These are phyloP conservation scores for Malthinus flaveolus DNA, from an alignment of 2,888 invertebrate species.

Conservation along the genomic window DNA sequence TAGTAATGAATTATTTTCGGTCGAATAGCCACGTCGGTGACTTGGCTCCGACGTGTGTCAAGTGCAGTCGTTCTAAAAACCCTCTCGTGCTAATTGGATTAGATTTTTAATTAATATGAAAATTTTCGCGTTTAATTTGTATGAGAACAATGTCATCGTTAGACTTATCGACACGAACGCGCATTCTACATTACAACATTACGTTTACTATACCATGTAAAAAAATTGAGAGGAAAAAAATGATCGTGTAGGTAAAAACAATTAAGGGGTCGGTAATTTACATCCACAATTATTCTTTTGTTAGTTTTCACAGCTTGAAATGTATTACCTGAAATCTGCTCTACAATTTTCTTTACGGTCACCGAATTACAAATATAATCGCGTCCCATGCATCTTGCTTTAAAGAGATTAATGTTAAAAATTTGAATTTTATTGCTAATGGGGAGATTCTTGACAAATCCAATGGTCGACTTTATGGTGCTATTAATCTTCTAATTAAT, in stretches of 20 bases:
- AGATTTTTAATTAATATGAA: constrained; percentile 57
- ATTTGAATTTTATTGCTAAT: constrained; percentile 25
- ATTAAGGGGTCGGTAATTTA: too few relatives aligned
- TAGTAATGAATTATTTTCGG: constrained; percentile 42
- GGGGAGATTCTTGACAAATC: background rate
- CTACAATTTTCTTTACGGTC: constrained; percentile 44
- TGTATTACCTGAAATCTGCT: constrained; percentile 46
- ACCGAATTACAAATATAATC: constrained; percentile 49
- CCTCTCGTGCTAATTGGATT: constrained; percentile 55
- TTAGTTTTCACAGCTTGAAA: constrained; percentile 25
- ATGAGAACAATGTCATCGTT: constrained; percentile 35
- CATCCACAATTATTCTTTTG: too few relatives aligned
- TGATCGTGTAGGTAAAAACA: constrained; percentile 32
- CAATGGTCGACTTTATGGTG: background rate
- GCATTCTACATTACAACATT: constrained; percentile 12
- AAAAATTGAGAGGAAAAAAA: constrained; percentile 8
- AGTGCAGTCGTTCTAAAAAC: constrained; percentile 52
- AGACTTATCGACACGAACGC: constrained; percentile 35
- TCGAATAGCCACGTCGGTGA: constrained; percentile 32
- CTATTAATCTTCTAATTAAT: too few relatives aligned
- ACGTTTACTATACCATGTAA: background rate
- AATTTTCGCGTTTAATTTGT: constrained; percentile 50
- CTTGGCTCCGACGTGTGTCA: constrained; percentile 54
- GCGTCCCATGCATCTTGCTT: constrained; percentile 51
- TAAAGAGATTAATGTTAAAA: constrained; percentile 47